A percentile compares a stretch with the other conserved stretches of the same genome.
These are phyloP conservation scores for Plusia festucae DNA, from an alignment of 2,888 invertebrate species.

Conservation along the genomic window DNA sequence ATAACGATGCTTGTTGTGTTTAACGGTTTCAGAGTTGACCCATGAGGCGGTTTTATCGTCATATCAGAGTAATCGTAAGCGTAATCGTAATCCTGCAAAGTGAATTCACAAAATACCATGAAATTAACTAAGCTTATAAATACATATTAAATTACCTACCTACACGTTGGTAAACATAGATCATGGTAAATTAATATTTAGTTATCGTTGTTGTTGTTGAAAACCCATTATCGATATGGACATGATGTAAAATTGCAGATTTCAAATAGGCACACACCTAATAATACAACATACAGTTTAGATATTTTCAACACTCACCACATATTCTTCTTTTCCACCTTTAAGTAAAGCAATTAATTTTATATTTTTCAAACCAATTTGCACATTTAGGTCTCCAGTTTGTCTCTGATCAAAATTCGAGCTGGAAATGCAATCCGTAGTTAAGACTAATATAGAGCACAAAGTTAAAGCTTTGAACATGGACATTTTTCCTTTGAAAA, in stretches of 20 bases:
- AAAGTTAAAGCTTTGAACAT: slow-evolving; percentile 55
- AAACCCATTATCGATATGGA: not conserved
- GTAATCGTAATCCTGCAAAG: slow-evolving; percentile 92
- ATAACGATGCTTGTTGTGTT: slow-evolving; percentile 66
- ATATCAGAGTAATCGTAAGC: slow-evolving; percentile 93
- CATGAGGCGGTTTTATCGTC: slow-evolving; percentile 91
- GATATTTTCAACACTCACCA: slow-evolving; percentile 77
- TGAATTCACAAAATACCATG: slow-evolving; percentile 21
- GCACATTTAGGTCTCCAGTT: slow-evolving; percentile 94
- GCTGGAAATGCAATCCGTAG: slow-evolving; percentile 63
- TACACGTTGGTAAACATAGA: too few species aligned
- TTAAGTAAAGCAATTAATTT: slow-evolving; percentile 92
- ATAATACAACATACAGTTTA: not conserved
- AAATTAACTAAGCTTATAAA: slow-evolving; percentile 25
- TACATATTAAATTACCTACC: too few species aligned
- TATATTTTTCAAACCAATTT: slow-evolving; percentile 94
- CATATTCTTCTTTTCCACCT: slow-evolving; percentile 90
- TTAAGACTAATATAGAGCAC: slow-evolving; percentile 60
- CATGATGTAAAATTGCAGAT: not conserved
- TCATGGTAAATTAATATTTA: not conserved
- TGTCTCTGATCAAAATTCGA: slow-evolving; percentile 92
- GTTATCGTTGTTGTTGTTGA: too few species aligned
- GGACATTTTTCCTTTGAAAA: slow-evolving; percentile 58
- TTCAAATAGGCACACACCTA: too few species aligned
- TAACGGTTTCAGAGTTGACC: slow-evolving; percentile 81